These are phyloP conservation scores for Coenonympha arcania DNA, from an alignment of 2,888 invertebrate species.

Conservation along the genomic window DNA sequence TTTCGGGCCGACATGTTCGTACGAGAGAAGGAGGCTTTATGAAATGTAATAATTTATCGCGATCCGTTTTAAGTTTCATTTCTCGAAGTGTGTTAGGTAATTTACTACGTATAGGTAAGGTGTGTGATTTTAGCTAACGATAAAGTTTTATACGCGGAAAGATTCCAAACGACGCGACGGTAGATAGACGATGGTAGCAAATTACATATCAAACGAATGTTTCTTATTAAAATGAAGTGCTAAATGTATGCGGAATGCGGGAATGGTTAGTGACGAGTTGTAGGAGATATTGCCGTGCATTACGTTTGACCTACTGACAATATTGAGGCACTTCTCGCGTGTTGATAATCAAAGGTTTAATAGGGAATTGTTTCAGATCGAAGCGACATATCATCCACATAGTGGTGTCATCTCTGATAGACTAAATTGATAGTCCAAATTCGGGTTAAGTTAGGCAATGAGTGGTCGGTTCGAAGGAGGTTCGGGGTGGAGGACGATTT, in stretches of 20 bases:
- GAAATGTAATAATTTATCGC: conserved; percentile 15
- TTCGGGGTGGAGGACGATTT: conserved; percentile 45
- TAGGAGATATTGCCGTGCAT: conserved; percentile 41
- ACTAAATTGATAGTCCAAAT: conserved; percentile 47
- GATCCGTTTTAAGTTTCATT: conserved; percentile 31
- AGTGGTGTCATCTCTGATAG: conserved; percentile 59
- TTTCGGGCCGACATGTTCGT: conserved; percentile 18
- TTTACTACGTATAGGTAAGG: conserved; percentile 49
- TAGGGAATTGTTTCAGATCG: conserved; percentile 62
- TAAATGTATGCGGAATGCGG: conserved; percentile 33
- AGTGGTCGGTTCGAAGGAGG: conserved; percentile 21
- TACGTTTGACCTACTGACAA: conserved; percentile 64
- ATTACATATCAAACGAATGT: conserved; percentile 71
- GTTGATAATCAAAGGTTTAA: conserved; percentile 65
- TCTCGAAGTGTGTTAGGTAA: conserved; percentile 56
- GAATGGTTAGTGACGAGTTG: conserved; percentile 54
- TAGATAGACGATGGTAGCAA: conserved; percentile 58
- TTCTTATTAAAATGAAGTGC: conserved; percentile 50
- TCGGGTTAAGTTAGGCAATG: conserved; percentile 34
- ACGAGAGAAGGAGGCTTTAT: conserved; percentile 20
- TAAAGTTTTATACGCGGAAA: conserved; percentile 61
- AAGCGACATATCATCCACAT: conserved; percentile 68
- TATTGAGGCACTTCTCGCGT: conserved; percentile 57
- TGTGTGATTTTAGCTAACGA: conserved; percentile 67
- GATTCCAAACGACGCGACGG: conserved; percentile 65